These are phyloP conservation scores for Lasaia peninsularis DNA, from an alignment of 1,140 invertebrate genomes.

Conservation along the genomic window DNA sequence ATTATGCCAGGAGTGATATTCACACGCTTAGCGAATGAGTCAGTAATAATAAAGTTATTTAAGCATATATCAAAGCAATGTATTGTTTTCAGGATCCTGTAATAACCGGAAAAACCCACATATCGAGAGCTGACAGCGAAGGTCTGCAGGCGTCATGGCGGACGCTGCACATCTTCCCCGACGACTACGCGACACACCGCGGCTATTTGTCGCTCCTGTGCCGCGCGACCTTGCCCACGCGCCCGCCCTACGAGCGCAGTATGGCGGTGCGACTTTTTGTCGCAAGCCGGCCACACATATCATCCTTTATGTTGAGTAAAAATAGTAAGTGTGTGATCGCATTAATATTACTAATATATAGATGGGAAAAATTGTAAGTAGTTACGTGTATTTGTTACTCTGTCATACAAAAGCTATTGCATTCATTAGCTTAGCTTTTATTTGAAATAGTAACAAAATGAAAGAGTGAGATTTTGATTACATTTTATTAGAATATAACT, in stretches of 20 bases:
- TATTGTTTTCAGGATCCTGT: constrained; percentile 47
- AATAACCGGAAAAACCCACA: constrained; percentile 47
- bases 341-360: too few species aligned
- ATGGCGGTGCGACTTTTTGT: constrained; percentile 67
- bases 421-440: too few species aligned
- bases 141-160: constrained; percentile 63
- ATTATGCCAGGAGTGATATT: too few species aligned
- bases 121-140: constrained; percentile 60
- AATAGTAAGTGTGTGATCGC: constrained; percentile 53
- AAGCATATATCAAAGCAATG: background rate
- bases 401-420: too few species aligned
- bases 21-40: too few species aligned
- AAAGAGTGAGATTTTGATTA: too few species aligned
- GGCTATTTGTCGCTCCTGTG: constrained; percentile 59
- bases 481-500: too few species aligned
- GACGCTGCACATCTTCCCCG: constrained; percentile 56
- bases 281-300: constrained; percentile 60
- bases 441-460: too few species aligned
- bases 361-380: too few species aligned
- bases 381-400: too few species aligned
- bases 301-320: constrained; percentile 69
- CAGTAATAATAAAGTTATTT: too few species aligned
- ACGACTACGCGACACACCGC: constrained; percentile 59
- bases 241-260: constrained; percentile 46
- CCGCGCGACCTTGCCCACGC: constrained; percentile 48